A percentile compares a stretch with the other conserved stretches of the same genome.
Conservation (phyloP, 2,113 vertebrate genomes). For the Hippocampus mohnikei region DNA sequence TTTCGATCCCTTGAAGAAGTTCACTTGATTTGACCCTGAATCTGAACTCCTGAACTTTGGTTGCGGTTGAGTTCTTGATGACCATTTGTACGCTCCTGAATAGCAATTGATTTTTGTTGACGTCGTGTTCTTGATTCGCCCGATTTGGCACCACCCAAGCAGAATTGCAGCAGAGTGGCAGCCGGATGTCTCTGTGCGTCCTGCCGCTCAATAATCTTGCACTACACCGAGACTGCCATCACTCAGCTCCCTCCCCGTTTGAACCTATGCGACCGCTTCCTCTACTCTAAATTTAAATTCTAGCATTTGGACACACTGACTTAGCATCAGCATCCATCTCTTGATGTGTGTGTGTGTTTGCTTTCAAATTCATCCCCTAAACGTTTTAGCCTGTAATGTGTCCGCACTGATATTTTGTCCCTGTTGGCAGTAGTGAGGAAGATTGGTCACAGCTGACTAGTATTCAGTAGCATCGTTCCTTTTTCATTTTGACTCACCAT, state of each 20-base stretch:
- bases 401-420: not conserved
- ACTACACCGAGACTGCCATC: not conserved
- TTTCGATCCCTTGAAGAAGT: not conserved
- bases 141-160: not conserved
- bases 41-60: constrained; percentile 1
- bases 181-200: not conserved
- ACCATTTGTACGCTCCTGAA: not conserved
- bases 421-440: not conserved
- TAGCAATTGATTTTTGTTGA: not conserved
- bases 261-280: not conserved
- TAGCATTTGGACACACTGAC: not conserved
- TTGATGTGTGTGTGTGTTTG: constrained; percentile 1
- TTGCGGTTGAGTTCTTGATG: not conserved
- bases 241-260: not conserved
- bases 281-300: not conserved
- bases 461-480: not conserved
- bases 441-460: not conserved
- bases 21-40: not conserved
- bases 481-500: not conserved
- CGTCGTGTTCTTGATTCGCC: not conserved
- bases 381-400: not conserved
- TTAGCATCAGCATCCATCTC: not conserved
- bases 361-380: not conserved
- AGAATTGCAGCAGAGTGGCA: not conserved
- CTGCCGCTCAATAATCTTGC: not conserved